Evolutionary conservation across 2,888 invertebrate genomes (phyloP).

Genomic region (Ethmia dodecea): DNA sequence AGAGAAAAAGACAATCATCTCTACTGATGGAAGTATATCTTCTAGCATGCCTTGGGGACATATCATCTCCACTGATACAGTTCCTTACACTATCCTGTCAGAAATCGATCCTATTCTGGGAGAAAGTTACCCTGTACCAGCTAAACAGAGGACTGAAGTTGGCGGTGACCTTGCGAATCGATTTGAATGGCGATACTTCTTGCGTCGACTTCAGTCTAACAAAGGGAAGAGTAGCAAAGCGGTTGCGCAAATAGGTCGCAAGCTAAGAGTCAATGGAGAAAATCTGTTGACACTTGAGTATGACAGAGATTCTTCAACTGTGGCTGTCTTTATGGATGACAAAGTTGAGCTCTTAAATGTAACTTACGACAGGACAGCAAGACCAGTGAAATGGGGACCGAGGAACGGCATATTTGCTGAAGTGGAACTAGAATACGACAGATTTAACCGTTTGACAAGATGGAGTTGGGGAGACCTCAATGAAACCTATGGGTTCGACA

Average conservation of each 20-base stretch:
- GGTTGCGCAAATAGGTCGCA: conserved; percentile 90
- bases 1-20: conserved; percentile 87
- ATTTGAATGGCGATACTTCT: conserved; percentile 97
- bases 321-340: conserved; percentile 92
- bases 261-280: conserved; percentile 93
- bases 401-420: conserved; percentile 91
- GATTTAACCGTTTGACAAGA: conserved; percentile 90
- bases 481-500: conserved; percentile 93
- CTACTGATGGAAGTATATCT: conserved; percentile 90
- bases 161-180: conserved; percentile 94
- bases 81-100: conserved; percentile 93
- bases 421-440: conserved; percentile 94
- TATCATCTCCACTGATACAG: conserved; percentile 91
- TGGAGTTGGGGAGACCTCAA: conserved; percentile 96
- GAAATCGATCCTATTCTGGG: conserved; percentile 92
- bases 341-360: conserved; percentile 90
- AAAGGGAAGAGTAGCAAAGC: conserved; percentile 80
- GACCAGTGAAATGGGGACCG: conserved; percentile 91
- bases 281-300: conserved; percentile 94
- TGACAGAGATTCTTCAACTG: conserved; percentile 90
- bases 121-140: conserved; percentile 94
- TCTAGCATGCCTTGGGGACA: conserved; percentile 92
- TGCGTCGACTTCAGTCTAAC: conserved; percentile 83
- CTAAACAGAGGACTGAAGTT: conserved; percentile 92
- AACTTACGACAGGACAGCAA: conserved; percentile 89